phyloP scores from a whole-genome alignment of 2,113 vertebrate genomes.

The Neogobius melanostomus region DNA sequence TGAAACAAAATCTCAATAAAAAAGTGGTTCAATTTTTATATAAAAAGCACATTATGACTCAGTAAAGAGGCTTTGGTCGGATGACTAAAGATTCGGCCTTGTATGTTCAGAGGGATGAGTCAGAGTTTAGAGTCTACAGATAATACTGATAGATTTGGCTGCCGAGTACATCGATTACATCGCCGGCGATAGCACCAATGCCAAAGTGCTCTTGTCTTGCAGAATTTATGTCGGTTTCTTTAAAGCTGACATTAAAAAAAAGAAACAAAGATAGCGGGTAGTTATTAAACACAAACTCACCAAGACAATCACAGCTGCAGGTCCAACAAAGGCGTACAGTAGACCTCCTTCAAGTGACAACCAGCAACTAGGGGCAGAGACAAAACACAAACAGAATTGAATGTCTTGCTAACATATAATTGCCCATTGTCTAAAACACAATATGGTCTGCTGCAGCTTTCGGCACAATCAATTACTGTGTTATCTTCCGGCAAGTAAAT shows the following conservation, averaged over 20 bases:
- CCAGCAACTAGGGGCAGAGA: slow-evolving; percentile 82
- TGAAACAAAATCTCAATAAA: no score
- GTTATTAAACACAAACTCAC: slow-evolving; percentile 70
- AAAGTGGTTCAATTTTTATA: no score
- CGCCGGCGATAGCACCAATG: slow-evolving; percentile 2
- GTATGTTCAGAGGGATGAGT: slow-evolving; percentile 6
- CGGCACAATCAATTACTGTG: slow-evolving; percentile 29
- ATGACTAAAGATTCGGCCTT: not conserved
- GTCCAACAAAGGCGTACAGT: slow-evolving; percentile 93
- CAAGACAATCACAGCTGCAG: slow-evolving; percentile 93
- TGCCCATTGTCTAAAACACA: slow-evolving; percentile 7
- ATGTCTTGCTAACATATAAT: slow-evolving; percentile 6
- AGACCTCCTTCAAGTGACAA: slow-evolving; percentile 91
- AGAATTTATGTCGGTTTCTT: slow-evolving; percentile 25
- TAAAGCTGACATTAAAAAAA: no score
- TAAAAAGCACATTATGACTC: not conserved
- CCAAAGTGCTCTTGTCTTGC: slow-evolving; percentile 18
- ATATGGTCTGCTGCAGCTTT: slow-evolving; percentile 10
- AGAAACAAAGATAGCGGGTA: no score
- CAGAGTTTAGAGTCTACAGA: slow-evolving; percentile 20
- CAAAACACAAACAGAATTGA: slow-evolving; percentile 11
- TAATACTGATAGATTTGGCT: slow-evolving; percentile 24
- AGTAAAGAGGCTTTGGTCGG: not conserved
- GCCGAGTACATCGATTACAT: slow-evolving; percentile 4
- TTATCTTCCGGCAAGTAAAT: slow-evolving; percentile 26